Percentiles rank a stretch among this genome's conserved stretches.
These are phyloP conservation scores for Drosophila nannoptera DNA, from an alignment of 1,140 invertebrate species.

Conservation along the genomic window DNA sequence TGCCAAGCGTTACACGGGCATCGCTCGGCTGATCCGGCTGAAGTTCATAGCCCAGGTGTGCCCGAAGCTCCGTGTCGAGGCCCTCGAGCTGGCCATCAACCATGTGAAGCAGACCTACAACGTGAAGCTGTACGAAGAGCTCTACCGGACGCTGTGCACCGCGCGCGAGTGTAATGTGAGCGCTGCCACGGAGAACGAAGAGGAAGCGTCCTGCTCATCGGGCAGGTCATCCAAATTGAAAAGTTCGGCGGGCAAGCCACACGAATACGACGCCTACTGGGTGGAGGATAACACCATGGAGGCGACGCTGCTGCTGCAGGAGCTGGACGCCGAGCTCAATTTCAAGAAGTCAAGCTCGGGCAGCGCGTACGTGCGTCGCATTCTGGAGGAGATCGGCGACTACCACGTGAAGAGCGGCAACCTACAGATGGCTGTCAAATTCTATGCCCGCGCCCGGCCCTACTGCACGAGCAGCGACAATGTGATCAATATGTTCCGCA, in stretches of 20 bases:
- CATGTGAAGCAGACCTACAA: conserved; percentile 62
- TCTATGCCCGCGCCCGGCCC: conserved; percentile 50
- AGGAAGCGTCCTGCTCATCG: neutral
- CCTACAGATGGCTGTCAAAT: conserved; percentile 55
- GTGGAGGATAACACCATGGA: conserved; percentile 56
- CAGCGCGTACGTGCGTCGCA: conserved; percentile 46
- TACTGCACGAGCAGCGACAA: conserved; percentile 64
- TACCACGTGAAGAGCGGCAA: conserved; percentile 61
- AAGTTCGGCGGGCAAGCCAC: neutral
- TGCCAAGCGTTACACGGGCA: conserved; percentile 50
- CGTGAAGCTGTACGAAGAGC: conserved; percentile 55
- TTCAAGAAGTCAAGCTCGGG: conserved; percentile 60
- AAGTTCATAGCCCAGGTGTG: conserved; percentile 61
- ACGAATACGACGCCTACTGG: conserved; percentile 28
- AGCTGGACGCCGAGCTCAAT: conserved; percentile 59
- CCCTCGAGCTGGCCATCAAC: conserved; percentile 51
- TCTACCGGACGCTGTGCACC: conserved; percentile 34
- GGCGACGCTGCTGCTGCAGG: conserved; percentile 48
- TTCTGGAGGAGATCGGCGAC: conserved; percentile 63
- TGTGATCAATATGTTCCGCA: conserved; percentile 58
- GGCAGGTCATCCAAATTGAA: neutral
- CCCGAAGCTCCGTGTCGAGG: conserved; percentile 47
- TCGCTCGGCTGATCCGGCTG: conserved; percentile 39
- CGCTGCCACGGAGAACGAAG: neutral
- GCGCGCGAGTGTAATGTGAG: conserved; percentile 7